Evolutionary conservation across 2,888 invertebrate species (phyloP).

Genomic region (Tiliacea citrago): DNA sequence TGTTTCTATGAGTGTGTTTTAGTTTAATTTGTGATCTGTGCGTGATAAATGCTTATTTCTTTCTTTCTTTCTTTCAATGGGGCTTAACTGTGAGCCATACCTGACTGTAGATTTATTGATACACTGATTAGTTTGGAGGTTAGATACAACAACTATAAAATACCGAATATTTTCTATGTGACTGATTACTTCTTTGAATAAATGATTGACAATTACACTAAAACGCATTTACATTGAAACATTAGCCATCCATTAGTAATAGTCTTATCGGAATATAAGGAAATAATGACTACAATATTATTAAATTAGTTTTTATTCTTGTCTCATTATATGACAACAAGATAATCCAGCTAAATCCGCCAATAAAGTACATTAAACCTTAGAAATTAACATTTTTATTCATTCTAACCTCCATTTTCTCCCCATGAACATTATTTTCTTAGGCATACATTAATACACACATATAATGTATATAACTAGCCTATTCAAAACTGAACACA

Average conservation of each 20-base stretch:
- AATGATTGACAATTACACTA: conserved; percentile 22
- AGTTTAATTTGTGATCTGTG: too few species aligned
- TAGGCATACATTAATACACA: conserved; percentile 85
- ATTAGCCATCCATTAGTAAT: conserved; percentile 25
- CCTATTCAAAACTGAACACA: conserved; percentile 70
- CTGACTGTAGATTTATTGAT: conserved; percentile 25
- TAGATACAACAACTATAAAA: conserved; percentile 33
- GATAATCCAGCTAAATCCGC: conserved; percentile 24
- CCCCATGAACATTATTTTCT: conserved; percentile 22
- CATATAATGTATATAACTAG: conserved; percentile 83
- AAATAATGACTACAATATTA: conserved; percentile 8
- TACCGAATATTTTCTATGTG: neutral
- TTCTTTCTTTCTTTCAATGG: too few species aligned
- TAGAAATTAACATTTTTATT: conserved; percentile 17
- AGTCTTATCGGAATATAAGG: conserved; percentile 20
- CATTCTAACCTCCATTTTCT: conserved; percentile 52
- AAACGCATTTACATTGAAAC: conserved; percentile 34
- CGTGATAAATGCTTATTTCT: too few species aligned
- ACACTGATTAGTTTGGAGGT: conserved; percentile 35
- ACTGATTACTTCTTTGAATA: neutral
- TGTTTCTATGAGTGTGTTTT: too few species aligned
- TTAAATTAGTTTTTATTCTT: conserved; percentile 10
- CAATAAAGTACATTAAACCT: neutral
- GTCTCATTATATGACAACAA: conserved; percentile 51
- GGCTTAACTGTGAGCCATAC: neutral